A percentile compares a stretch with the other conserved stretches of the same genome.
Evolutionary conservation across 2,113 vertebrate species (phyloP).

Genomic region (Morone saxatilis): DNA sequence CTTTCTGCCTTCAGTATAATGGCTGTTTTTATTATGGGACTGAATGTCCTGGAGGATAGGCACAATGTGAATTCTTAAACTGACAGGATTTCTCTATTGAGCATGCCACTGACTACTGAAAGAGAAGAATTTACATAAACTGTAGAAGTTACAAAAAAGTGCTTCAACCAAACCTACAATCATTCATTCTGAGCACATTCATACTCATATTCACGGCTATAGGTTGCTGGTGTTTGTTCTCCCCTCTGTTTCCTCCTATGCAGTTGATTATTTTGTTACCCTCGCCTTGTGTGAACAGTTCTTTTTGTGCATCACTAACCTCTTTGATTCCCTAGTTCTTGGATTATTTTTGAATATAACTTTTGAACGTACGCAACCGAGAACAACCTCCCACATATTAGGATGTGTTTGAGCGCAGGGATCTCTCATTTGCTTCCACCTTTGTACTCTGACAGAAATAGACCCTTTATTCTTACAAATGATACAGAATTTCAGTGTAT

Average conservation of each 20-base stretch:
- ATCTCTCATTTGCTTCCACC: constrained; percentile 34
- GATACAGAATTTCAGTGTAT: constrained; percentile 18
- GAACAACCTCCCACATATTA: constrained; percentile 40
- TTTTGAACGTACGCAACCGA: constrained; percentile 36
- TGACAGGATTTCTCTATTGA: neutral
- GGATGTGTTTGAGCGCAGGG: constrained; percentile 25
- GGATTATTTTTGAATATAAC: constrained; percentile 7
- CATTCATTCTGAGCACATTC: too few relatives aligned
- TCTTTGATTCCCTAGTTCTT: constrained; percentile 17
- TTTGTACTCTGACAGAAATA: constrained; percentile 45
- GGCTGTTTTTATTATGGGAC: neutral
- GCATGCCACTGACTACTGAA: neutral
- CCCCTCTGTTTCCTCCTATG: neutral
- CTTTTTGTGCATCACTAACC: constrained; percentile 7
- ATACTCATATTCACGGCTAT: neutral
- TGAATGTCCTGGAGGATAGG: neutral
- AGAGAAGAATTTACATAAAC: neutral
- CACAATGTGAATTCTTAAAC: neutral
- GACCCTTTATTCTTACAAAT: constrained; percentile 29
- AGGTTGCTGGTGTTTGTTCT: neutral
- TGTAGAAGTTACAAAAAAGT: neutral
- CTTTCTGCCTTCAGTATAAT: neutral
- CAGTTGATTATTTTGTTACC: neutral
- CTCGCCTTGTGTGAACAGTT: constrained; percentile 3
- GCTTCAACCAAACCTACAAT: neutral